phyloP scores from a whole-genome alignment of 2,797 vertebrate species.

The Xenopus petersii region DNA sequence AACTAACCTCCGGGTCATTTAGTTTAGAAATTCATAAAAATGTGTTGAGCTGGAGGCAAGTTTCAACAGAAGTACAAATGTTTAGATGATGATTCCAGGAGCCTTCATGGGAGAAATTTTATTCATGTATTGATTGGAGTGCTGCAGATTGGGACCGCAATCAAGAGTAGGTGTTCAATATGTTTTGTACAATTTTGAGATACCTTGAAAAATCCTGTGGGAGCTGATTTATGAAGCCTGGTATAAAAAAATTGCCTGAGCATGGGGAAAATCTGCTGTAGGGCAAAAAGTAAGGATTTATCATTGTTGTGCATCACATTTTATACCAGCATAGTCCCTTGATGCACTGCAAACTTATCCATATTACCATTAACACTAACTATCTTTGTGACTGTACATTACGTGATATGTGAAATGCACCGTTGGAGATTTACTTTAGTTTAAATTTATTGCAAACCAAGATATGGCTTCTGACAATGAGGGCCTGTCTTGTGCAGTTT shows the following conservation, averaged over 20 bases:
- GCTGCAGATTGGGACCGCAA: slow-evolving; percentile 47
- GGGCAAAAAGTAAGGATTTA: slow-evolving; percentile 48
- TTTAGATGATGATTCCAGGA: slow-evolving; percentile 62
- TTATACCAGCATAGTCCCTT: slow-evolving; percentile 39
- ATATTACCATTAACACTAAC: slow-evolving; percentile 41
- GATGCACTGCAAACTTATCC: slow-evolving; percentile 39
- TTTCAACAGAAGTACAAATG: slow-evolving; percentile 62
- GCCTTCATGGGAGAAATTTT: slow-evolving; percentile 63
- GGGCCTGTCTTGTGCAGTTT: background rate
- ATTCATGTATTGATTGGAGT: slow-evolving; percentile 57
- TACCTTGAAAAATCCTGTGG: slow-evolving; percentile 48
- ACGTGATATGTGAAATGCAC: slow-evolving; percentile 17
- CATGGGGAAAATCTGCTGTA: slow-evolving; percentile 45
- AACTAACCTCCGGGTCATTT: slow-evolving; percentile 51
- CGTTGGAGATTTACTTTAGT: slow-evolving; percentile 10
- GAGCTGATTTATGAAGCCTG: slow-evolving; percentile 48
- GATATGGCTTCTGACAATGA: background rate
- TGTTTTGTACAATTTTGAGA: slow-evolving; percentile 49
- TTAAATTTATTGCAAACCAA: slow-evolving; percentile 10
- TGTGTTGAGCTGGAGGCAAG: slow-evolving; percentile 59
- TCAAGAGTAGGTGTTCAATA: slow-evolving; percentile 48
- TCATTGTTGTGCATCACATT: slow-evolving; percentile 45
- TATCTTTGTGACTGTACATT: slow-evolving; percentile 28
- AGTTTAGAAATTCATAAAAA: slow-evolving; percentile 56
- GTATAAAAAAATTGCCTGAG: slow-evolving; percentile 34